Evolutionary conservation across 64 coral and sea anemone genomes (phyloP), one percentile per base, ranked within the genome.

Genomic region (Actinia equina): DNA sequence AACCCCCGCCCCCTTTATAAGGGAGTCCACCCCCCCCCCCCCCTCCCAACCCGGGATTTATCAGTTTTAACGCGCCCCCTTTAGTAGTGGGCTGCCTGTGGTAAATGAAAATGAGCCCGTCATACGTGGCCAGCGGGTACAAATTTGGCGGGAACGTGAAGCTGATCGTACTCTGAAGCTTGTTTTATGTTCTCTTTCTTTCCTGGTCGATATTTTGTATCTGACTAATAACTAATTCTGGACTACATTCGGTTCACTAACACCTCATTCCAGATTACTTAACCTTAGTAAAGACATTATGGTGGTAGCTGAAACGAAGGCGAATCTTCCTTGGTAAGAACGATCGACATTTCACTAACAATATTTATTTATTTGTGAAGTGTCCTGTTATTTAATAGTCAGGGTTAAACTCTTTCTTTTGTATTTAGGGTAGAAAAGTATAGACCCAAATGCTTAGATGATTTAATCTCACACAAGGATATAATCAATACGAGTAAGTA

Each of bases 401-500:
- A 13, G 13, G 5, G 54, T 56, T 56, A 56, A 56, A 15, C 54
- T 56, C 5, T 56, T 56, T 56, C 8, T 65, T n/a, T 65, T n/a
- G 20, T 86, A 53, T 65, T 25, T 82, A 99, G 97, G 97, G 97
- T 99, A 85, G 97, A 99, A 83, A 99, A 99, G 85, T 99, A 99
- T 76, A 80, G 97, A 46, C 97, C 97, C 3, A 95, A 95, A 45
- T 95, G 85, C 57, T 90, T 99, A 37, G 88, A 93, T 78, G 97
- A 99, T 54, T 87, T 99, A 19, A 99, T 99, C 43, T 99, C 97
- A 10, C 97, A 99, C 83, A 95, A 88, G 58, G 97, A 99, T 69
- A 99, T 99, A 16, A 95, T 99, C 64, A 95, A 78, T 70, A 99
- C 97, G 90, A 99, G 97, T 99, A 89, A 88, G 97, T 88, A 41